phyloP scores from a whole-genome alignment of 2,888 invertebrate genomes.

The Athalia cordata region DNA sequence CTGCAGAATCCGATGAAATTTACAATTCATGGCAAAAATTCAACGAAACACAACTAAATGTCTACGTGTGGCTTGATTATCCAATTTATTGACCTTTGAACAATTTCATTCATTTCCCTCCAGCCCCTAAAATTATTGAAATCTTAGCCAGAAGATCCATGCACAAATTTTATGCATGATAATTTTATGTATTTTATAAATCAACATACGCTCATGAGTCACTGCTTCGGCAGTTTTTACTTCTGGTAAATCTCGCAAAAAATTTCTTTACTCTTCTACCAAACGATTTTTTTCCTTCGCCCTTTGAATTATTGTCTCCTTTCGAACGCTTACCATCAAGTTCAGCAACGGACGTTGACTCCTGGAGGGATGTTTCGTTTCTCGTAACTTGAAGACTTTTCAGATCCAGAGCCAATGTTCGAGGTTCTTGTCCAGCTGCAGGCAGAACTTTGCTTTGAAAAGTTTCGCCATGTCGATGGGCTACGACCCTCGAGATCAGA shows the following conservation, averaged over 20 bases:
- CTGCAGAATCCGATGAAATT: not conserved
- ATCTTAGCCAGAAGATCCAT: too few relatives aligned
- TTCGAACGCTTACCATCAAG: not conserved
- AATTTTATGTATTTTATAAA: too few relatives aligned
- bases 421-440: not conserved
- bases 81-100: too few relatives aligned
- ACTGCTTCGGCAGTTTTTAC: not conserved
- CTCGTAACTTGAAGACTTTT: not conserved
- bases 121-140: too few relatives aligned
- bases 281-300: constrained; percentile 4
- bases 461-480: not conserved
- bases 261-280: constrained; percentile 24
- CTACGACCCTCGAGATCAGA: constrained; percentile 12
- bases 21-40: not conserved
- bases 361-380: not conserved
- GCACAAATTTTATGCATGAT: too few relatives aligned
- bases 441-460: not conserved
- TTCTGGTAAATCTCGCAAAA: constrained; percentile 24
- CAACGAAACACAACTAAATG: too few relatives aligned
- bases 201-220: too few relatives aligned
- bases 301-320: not conserved
- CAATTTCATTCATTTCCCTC: too few relatives aligned
- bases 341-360: constrained; percentile 2
- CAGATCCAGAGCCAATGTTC: not conserved
- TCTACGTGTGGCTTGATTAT: too few relatives aligned